Evolutionary conservation across 2,888 invertebrate genomes (phyloP), one percentile per base, ranked within the genome.

Genomic region (Heteromurus nitidus): DNA sequence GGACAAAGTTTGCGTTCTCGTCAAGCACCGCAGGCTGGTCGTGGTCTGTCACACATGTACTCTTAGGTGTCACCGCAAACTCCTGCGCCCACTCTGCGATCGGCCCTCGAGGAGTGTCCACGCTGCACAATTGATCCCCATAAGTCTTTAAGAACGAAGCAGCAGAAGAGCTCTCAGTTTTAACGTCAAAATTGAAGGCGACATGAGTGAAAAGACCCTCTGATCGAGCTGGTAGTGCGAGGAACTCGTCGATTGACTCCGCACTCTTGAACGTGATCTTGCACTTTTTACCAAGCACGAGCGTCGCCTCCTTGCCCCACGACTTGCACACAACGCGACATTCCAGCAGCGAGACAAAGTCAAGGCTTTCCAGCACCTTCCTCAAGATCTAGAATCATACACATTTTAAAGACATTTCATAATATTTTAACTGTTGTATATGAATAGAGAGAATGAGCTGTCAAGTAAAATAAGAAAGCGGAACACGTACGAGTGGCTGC

Each of bases 401-500:
- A 7, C 16, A 60, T 20, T 64, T 64, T 1, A 18, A 53, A 22
- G 24, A 20, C 7, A 7, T 22, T 3, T 7, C 22, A 55, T 31
- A 36, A 36, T 55, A n/a, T 31, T 13, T 1, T 58, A 50, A 30
- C 24, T 53, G 7, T n/a, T 47, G 18, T 36, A 36, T 36, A n/a
- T 47, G 22, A 53, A 53, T n/a, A 18, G 13, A 9, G 36, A 13
- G 36, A 36, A 36, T 36, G 36, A 36, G 13, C 5, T 36, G 36
- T 36, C 7, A 24, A 36, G n/a, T n/a, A n/a, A n/a, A n/a, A n/a
- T n/a, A n/a, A n/a, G n/a, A n/a, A n/a, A n/a, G n/a, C n/a, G n/a
- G n/a, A n/a, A n/a, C n/a, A n/a, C 74, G 53, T 81, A 81, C 80
- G 20, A 81, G 18, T 1, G 80, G 80, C 28, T 81, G 80, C 26